phyloP scores from a whole-genome alignment of 2,888 invertebrate species.

The Lumbricus terrestris region DNA sequence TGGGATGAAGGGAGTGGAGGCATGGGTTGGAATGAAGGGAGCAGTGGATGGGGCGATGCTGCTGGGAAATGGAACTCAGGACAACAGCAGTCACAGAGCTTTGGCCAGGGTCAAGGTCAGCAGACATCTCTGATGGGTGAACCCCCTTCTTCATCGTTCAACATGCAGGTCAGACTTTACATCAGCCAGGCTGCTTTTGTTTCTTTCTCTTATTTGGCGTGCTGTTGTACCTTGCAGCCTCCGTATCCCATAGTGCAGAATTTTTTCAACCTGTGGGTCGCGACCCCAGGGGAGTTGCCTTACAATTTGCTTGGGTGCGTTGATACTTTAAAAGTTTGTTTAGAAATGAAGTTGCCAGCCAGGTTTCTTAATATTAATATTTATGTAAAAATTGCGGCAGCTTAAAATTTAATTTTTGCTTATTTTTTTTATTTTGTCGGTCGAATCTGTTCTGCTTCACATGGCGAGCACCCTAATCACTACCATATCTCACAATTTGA shows the following conservation, averaged over 20 bases:
- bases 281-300: too few species aligned
- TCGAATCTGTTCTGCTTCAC: too few species aligned
- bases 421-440: too few species aligned
- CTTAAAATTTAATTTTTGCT: too few species aligned
- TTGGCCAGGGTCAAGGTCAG: not conserved
- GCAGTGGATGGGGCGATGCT: not conserved
- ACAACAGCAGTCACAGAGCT: not conserved
- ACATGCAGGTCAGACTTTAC: not conserved
- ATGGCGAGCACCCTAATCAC: too few species aligned
- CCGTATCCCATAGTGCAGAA: not conserved
- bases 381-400: too few species aligned
- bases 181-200: not conserved
- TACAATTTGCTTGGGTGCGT: too few species aligned
- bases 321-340: too few species aligned
- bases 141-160: not conserved
- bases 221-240: not conserved
- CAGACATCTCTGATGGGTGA: conserved; percentile 5
- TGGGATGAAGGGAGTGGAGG: not conserved
- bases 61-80: not conserved
- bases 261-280: too few species aligned
- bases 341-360: too few species aligned
- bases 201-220: not conserved
- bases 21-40: not conserved
- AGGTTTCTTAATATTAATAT: too few species aligned
- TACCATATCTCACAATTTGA: not conserved